A percentile compares a stretch with the other conserved stretches of the same genome.
Evolutionary conservation across 2,888 invertebrate genomes (phyloP).

Genomic region (Crepidodera aurea): DNA sequence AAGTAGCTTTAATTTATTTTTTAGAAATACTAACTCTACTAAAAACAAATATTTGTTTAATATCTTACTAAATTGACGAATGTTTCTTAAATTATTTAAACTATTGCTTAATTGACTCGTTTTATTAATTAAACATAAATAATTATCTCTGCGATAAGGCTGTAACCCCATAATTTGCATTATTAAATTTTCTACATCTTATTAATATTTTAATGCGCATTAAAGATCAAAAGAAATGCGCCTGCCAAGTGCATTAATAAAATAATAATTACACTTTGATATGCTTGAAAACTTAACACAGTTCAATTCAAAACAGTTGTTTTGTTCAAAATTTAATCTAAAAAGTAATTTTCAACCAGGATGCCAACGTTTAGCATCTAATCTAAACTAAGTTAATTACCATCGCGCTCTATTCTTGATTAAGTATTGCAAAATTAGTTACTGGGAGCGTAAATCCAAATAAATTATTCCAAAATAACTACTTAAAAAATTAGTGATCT

Average conservation of each 20-base stretch:
- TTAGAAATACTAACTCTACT: no score
- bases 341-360: slow-evolving; percentile 15
- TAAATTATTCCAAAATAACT: no score
- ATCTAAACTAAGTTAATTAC: slow-evolving; percentile 17
- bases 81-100: no score
- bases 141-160: background rate
- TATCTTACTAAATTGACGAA: no score
- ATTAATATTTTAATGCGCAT: slow-evolving; percentile 17
- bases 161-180: background rate
- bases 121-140: background rate
- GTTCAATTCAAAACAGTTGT: slow-evolving; percentile 21
- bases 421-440: background rate
- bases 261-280: slow-evolving; percentile 24
- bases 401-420: slow-evolving; percentile 2
- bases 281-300: slow-evolving; percentile 19
- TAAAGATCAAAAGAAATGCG: slow-evolving; percentile 28
- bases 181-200: background rate
- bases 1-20: no score
- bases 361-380: slow-evolving; percentile 12
- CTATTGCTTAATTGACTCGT: no score
- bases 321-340: slow-evolving; percentile 23
- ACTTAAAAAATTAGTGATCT: no score
- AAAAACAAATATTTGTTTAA: no score
- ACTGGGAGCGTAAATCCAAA: background rate
- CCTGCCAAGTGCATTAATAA: slow-evolving; percentile 24